A percentile compares a stretch with the other conserved stretches of the same genome.
Conservation (phyloP, 2,888 invertebrate genomes). For the Leptinotarsa rubiginosa region DNA sequence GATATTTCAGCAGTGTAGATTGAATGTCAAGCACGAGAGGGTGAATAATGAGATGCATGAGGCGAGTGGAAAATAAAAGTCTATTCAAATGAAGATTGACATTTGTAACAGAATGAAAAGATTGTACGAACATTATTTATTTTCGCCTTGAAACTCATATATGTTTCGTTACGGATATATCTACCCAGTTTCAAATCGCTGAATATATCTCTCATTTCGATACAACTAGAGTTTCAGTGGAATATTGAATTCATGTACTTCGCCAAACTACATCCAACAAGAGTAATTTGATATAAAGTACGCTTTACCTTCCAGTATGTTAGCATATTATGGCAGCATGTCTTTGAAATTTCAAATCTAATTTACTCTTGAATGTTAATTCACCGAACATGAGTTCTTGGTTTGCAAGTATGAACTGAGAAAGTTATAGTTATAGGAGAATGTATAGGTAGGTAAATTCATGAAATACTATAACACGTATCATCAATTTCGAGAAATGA, state of each 20-base stretch:
- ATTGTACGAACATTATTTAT: no score
- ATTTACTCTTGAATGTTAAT: not conserved
- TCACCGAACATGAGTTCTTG: not conserved
- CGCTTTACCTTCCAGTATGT: constrained; percentile 20
- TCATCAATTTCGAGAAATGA: no score
- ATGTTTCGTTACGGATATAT: no score
- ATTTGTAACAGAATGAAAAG: no score
- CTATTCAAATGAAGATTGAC: no score
- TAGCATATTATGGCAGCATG: constrained; percentile 3
- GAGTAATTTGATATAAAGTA: constrained; percentile 32
- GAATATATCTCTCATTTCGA: not conserved
- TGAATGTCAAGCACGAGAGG: no score
- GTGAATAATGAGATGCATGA: no score
- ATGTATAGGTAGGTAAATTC: not conserved
- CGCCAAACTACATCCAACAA: not conserved
- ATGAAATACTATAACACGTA: no score
- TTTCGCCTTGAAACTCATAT: no score
- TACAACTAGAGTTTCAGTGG: not conserved
- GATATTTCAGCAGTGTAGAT: no score
- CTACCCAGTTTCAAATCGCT: not conserved
- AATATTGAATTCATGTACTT: constrained; percentile 8
- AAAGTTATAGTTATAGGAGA: not conserved
- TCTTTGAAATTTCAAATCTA: constrained; percentile 25
- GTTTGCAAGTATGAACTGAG: not conserved
- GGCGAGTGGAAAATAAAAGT: no score